Conservation (phyloP, 2,113 vertebrate genomes). For the Stigmatopora nigra region DNA sequence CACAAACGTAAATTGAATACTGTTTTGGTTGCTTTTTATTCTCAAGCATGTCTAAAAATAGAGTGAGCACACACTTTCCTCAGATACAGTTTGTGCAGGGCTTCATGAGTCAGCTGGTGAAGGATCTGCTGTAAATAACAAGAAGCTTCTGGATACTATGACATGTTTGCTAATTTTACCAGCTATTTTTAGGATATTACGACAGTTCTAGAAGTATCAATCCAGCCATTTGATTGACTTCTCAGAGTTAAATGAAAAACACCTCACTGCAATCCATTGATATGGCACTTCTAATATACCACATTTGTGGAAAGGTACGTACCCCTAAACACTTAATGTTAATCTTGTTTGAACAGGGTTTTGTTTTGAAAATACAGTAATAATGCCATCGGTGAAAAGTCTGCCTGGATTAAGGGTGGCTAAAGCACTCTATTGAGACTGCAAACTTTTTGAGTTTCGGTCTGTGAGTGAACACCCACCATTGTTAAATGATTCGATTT, state of each 20-base stretch:
- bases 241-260: neutral
- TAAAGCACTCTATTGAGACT: no score
- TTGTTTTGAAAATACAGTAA: no score
- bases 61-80: neutral
- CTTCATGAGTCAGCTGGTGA: slow-evolving; percentile 12
- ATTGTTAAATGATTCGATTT: neutral
- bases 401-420: no score
- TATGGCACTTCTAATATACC: no score
- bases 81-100: slow-evolving; percentile 7
- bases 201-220: neutral
- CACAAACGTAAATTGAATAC: neutral
- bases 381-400: no score
- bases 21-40: neutral
- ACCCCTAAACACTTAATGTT: no score
- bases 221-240: neutral
- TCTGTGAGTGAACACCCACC: neutral
- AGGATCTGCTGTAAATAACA: slow-evolving; percentile 17
- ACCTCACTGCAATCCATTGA: no score
- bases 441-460: neutral
- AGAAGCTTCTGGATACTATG: slow-evolving; percentile 12
- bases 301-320: no score
- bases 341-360: no score
- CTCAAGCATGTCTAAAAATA: neutral
- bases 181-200: neutral
- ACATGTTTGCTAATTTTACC: slow-evolving; percentile 21